Conservation (phyloP, 2,113 vertebrate species). For the Leucopternis melanops region DNA sequence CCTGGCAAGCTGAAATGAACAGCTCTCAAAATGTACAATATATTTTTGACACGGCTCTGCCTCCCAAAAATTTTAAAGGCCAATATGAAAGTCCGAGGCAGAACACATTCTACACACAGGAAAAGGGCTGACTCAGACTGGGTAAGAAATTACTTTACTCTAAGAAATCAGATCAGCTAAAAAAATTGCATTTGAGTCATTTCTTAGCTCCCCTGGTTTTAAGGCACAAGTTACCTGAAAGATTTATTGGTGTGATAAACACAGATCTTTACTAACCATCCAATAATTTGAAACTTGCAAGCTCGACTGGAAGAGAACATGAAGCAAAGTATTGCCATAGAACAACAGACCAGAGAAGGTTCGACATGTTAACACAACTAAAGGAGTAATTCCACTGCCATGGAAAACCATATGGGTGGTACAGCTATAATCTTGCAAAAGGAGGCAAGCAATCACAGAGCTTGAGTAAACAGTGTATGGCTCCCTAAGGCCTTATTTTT, state of each 20-base stretch:
- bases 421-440: background rate
- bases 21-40: background rate
- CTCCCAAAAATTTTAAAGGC: background rate
- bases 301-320: background rate
- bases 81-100: background rate
- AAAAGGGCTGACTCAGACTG: constrained; percentile 11
- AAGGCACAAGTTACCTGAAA: background rate
- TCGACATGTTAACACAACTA: background rate
- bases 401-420: background rate
- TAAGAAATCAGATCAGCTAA: background rate
- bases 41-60: background rate
- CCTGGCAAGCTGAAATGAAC: background rate
- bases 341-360: background rate
- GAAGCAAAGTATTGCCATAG: background rate
- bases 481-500: background rate
- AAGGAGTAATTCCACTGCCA: background rate
- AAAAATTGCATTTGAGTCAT: background rate
- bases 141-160: background rate
- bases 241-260: constrained; percentile 19
- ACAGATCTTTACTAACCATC: background rate
- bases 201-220: background rate
- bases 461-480: background rate
- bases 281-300: constrained; percentile 31
- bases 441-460: background rate
- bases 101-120: background rate